A percentile compares a stretch with the other conserved stretches of the same genome.
phyloP scores from a whole-genome alignment of 2,113 vertebrate genomes.

The Gallinago jamesoni region DNA sequence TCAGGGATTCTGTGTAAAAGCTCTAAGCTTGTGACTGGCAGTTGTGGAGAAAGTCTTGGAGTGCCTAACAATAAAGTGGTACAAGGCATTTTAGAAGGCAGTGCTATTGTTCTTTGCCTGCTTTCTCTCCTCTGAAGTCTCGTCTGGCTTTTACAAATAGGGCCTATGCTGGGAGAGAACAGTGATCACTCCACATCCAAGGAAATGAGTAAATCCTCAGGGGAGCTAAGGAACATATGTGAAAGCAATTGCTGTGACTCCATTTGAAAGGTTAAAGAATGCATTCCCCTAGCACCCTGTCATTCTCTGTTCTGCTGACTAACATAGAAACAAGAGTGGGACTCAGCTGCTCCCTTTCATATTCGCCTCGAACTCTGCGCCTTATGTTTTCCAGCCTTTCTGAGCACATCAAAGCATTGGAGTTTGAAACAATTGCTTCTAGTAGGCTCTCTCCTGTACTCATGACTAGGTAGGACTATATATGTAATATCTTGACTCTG shows the following conservation, averaged over 20 bases:
- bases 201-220: neutral
- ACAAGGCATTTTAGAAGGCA: neutral
- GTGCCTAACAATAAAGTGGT: neutral
- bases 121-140: neutral
- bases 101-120: neutral
- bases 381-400: neutral
- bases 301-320: slow-evolving; percentile 25
- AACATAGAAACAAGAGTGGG: neutral
- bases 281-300: neutral
- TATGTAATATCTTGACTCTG: neutral
- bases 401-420: neutral
- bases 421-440: neutral
- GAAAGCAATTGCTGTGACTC: slow-evolving; percentile 29
- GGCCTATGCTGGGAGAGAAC: neutral
- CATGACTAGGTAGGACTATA: neutral
- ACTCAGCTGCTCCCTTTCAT: neutral
- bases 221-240: neutral
- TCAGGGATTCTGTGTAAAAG: neutral
- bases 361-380: neutral
- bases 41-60: neutral
- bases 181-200: neutral
- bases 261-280: slow-evolving; percentile 34
- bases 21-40: neutral
- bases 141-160: neutral
- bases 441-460: neutral